phyloP scores from a whole-genome alignment of 2,888 invertebrate species.

The Crossocerus cetratus region DNA sequence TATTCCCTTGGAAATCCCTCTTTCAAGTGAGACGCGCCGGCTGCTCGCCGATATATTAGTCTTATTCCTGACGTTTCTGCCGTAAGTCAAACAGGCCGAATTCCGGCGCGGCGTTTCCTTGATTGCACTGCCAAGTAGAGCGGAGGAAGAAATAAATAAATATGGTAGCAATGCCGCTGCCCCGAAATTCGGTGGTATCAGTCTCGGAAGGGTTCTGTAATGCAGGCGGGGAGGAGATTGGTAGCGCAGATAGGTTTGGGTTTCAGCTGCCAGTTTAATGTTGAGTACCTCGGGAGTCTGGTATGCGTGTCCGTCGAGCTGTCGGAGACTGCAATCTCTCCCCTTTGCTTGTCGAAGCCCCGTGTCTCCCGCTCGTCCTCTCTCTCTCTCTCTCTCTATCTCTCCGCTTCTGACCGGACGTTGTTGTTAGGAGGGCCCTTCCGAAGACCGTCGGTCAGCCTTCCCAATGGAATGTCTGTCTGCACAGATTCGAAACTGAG shows the following conservation, averaged over 20 bases:
- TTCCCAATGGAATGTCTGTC: constrained; percentile 73
- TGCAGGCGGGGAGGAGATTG: neutral
- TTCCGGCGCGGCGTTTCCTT: no score
- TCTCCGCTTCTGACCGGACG: constrained; percentile 58
- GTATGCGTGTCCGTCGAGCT: constrained; percentile 70
- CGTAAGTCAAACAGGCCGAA: no score
- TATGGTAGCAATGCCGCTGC: no score
- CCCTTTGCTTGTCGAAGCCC: constrained; percentile 71
- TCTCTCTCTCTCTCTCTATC: no score
- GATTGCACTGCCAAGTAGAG: no score
- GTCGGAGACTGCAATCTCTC: constrained; percentile 71
- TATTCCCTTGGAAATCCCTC: constrained; percentile 55
- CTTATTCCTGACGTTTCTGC: no score
- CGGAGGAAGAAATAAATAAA: no score
- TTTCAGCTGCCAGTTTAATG: constrained; percentile 53
- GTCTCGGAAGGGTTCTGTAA: no score
- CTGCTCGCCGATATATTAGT: no score
- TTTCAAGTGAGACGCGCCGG: no score
- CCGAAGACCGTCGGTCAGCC: constrained; percentile 64
- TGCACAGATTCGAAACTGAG: constrained; percentile 73
- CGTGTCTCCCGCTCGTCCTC: constrained; percentile 45
- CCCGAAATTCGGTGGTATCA: no score
- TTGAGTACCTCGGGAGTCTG: constrained; percentile 45
- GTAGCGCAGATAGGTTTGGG: neutral
- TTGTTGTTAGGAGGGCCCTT: constrained; percentile 56